phyloP scores from a whole-genome alignment of 2,113 vertebrate species.

The Podilymbus podiceps region DNA sequence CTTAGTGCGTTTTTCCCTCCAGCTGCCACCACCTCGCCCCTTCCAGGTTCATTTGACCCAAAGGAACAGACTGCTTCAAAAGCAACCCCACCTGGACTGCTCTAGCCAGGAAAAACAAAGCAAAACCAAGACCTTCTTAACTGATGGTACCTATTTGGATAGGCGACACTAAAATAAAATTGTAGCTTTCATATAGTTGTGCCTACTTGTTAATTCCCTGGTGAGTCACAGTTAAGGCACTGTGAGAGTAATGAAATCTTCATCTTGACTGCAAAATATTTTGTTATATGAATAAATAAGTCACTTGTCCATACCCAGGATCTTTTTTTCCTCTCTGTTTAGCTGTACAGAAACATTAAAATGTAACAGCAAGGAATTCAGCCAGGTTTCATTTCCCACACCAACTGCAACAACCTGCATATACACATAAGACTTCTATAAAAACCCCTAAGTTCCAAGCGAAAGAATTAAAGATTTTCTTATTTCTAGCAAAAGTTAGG shows the following conservation, averaged over 20 bases:
- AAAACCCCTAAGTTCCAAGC: background rate
- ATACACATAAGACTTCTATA: constrained; percentile 13
- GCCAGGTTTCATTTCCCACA: background rate
- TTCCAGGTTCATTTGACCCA: constrained; percentile 4
- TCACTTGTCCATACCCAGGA: constrained; percentile 65
- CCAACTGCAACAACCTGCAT: constrained; percentile 6
- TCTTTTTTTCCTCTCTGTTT: background rate
- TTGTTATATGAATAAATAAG: constrained; percentile 69
- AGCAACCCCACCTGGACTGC: constrained; percentile 3
- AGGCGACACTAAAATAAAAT: constrained; percentile 54
- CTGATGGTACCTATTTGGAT: constrained; percentile 11
- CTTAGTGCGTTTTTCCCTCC: background rate
- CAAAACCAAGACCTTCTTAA: constrained; percentile 26
- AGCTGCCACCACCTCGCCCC: background rate
- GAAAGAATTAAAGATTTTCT: constrained; percentile 44
- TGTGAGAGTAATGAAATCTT: constrained; percentile 39
- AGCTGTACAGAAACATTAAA: constrained; percentile 64
- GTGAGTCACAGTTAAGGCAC: constrained; percentile 4
- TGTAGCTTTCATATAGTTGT: background rate
- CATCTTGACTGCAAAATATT: constrained; percentile 58
- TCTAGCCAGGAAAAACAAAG: background rate
- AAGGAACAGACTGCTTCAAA: constrained; percentile 39
- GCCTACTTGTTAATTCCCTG: background rate
- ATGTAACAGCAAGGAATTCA: constrained; percentile 56
- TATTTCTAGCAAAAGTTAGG: constrained; percentile 59